Base-by-base conservation (phyloP, 2,797 vertebrate genomes). In the Manis javanica region DNA sequence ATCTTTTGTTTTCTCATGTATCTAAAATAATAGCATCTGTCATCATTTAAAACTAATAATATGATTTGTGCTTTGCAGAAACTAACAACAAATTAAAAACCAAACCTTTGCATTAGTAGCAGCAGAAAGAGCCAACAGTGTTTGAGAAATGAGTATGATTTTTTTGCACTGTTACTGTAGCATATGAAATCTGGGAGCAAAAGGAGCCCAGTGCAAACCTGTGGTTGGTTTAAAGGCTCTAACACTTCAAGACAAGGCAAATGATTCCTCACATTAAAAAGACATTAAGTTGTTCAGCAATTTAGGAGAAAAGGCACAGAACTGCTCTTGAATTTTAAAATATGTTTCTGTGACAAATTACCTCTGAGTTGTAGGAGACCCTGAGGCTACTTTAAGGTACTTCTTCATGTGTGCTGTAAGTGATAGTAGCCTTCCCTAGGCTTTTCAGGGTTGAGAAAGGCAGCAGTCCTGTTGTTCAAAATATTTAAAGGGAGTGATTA, bases 211-310 rank as follows among this genome's bases (percentile, higher is more conserved):
- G 92, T 77, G 23, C 90, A 94, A 93, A 85, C 87, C 61, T 15
- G 18, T 2, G 5, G 87, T 92, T 94, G 87, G 85, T 94, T 96
- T 94, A 90, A 84, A 97, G 34, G 57, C 92, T 96, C 21, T 68
- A 97, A 98, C 96, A 97, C 90, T 97, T 92, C 82, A 85, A 91
- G 84, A 97, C 93, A 98, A 92, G 10, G n/a, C 61, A 98, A 97
- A 97, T 94, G 81, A 39, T 51, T 96, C 95, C 68, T 87, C 77
- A 31, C 87, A 94, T 97, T 97, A 94, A 95, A 96, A 97, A 72
- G 29, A 95, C 95, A 98, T 77, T 97, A 97, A 91, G 79, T 51
- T 2, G 16, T 68, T 93, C 79, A 29, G 12, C 12, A 96, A 82
- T 74, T 89, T 92, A 97, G 97, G 97, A 98, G 69, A 94, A 90